Evolutionary conservation across 2,113 vertebrate species (phyloP), one percentile per base, ranked within the genome.

Genomic region (Tonatia bakeri): DNA sequence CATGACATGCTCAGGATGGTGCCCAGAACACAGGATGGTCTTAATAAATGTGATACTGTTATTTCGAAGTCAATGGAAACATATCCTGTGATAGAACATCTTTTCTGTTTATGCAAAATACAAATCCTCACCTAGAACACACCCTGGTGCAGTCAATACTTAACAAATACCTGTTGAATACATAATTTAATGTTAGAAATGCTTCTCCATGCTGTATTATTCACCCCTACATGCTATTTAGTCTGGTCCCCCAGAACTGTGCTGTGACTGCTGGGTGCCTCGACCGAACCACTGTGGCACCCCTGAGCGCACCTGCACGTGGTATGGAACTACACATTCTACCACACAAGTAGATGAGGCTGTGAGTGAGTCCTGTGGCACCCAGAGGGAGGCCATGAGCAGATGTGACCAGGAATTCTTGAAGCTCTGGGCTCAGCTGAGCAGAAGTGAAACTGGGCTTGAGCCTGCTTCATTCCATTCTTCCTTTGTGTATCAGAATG

Each of bases 401-500:
- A 0, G 14, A 45, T 0, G 3, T 4, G 19, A 56, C 20, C n/a
- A 38, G 81, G 90, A 82, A 86, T 15, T 38, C 38, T 82, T 8
- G 17, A 61, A 43, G 24, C 59, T 64, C 36, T n/a, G 50, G 22
- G 17, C 45, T 88, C 43, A 19, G n/a, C 16, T 20, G 45, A 88
- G 67, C 36, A 82, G 81, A 87, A 61, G 76, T 73, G 19, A 69
- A 91, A 67, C n/a, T 73, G 90, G 85, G 50, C 92, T 93, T 38
- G 56, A 84, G 82, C 40, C 65, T 52, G 84, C 70, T 87, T 4
- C 43, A 38, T 72, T 19, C 50, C 1, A 0, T 9, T 83, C 77
- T 76, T 54, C 67, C 73, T 96, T 95, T 94, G 96, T 89, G 73
- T 56, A 84, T 76, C 87, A 70, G 43, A 94, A 86, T 50, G 73